Conservation (phyloP, 2,888 invertebrate species). For the Zhuqinia jingwanae region DNA sequence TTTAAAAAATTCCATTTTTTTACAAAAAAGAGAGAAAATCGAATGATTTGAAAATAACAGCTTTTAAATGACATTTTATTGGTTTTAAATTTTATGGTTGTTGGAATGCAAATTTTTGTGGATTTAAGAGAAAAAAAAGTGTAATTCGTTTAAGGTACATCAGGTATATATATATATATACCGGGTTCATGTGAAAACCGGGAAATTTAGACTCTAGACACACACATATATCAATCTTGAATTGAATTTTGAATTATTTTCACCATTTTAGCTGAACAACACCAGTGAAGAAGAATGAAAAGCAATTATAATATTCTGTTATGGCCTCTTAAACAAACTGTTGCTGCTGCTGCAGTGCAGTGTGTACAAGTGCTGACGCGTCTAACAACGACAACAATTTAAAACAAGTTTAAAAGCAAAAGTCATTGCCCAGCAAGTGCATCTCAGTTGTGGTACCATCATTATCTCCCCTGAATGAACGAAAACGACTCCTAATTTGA, state of each 20-base stretch:
- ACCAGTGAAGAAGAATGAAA: no score
- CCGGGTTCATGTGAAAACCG: no score
- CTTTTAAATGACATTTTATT: slow-evolving; percentile 34
- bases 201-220: no score
- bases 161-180: no score
- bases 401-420: slow-evolving; percentile 57
- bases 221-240: no score
- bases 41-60: slow-evolving; percentile 29
- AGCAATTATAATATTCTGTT: no score
- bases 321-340: no score
- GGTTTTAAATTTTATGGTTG: neutral
- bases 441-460: neutral
- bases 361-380: no score
- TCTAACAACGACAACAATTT: neutral
- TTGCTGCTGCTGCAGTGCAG: no score
- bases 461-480: slow-evolving; percentile 31
- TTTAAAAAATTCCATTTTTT: slow-evolving; percentile 20
- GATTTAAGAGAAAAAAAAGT: neutral
- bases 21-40: slow-evolving; percentile 2
- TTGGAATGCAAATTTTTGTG: slow-evolving; percentile 21
- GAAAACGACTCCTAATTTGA: slow-evolving; percentile 53
- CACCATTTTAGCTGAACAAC: no score
- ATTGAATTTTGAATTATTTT: no score
- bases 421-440: slow-evolving; percentile 51
- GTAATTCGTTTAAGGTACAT: no score